Evolutionary conservation across 1,140 invertebrate genomes (phyloP), one percentile per base, ranked within the genome.

Genomic region (Aethina tumida): DNA sequence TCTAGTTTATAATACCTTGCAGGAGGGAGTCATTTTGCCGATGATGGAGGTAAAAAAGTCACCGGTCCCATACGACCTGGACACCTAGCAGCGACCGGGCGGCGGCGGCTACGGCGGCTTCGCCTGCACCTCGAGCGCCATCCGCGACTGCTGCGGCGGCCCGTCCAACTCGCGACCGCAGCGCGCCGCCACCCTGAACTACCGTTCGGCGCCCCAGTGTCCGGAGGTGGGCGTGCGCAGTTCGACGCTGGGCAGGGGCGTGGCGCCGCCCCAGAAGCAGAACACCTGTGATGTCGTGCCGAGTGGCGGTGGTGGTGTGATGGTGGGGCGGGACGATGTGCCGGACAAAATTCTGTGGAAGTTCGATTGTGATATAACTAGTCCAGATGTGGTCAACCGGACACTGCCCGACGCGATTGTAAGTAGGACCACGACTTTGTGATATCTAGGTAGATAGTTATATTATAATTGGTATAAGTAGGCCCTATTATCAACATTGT

Each of bases 31-130:
- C 2, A 60, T 71, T 19, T 52, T 74, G 22, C 69, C 70, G 24
- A 68, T 72, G 62, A 63, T 69, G 39, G 70, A 73, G 39, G 47
- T 69, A 39, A 64, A 68, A 45, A 70, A 70, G 51, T 65, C 68
- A n/a, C 60, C 68, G 2, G 52, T 67, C 20, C 59, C 55, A 31
- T 69, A 66, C 49, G 68, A 70, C 29, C 50, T 58, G 6, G 64
- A 69, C 46, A 65, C 64, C 50, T 68, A 67, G 64, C 59, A 56
- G 45, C 57, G 51, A 49, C 48, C 56, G 20, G 22, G 45, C 30
- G 17, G 43, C 28, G 55, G 55, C 16, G 55, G 48, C 5, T 50
- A 42, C 21, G 46, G 46, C n/a, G 55, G 49, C 5, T 57, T 59
- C 28, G 35, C 43, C 7, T 55, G 56, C 38, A 50, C 56, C 32